phyloP scores from a whole-genome alignment of 23 tunicate genomes.

The Ascidia mentula region DNA sequence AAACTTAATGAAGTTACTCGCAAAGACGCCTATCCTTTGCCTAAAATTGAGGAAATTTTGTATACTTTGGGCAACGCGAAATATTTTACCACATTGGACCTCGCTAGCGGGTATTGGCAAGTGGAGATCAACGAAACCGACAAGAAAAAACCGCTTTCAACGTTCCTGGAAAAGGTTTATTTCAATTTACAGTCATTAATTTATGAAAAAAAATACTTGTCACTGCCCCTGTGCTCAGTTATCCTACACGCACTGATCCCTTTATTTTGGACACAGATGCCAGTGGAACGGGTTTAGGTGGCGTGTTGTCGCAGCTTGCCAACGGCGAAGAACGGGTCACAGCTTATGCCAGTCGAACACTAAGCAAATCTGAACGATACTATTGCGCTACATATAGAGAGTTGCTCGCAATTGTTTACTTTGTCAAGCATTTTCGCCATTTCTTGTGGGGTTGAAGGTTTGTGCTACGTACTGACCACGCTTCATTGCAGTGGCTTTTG shows the following conservation, averaged over 20 bases:
- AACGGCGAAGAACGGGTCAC: constrained; percentile 9
- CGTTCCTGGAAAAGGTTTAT: not conserved
- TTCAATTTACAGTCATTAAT: not conserved
- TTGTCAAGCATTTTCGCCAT: constrained; percentile 12
- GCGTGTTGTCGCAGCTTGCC: constrained; percentile 6
- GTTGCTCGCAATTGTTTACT: not conserved
- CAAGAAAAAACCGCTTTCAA: not conserved
- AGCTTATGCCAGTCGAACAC: constrained; percentile 9
- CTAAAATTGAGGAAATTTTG: constrained; percentile 3
- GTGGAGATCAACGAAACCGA: not conserved
- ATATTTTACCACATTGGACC: not conserved
- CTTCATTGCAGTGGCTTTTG: not conserved
- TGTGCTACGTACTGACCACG: not conserved
- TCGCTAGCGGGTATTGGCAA: not conserved
- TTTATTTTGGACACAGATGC: constrained; percentile 26
- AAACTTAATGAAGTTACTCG: constrained; percentile 8
- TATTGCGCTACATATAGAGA: constrained; percentile 5
- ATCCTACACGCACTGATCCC: not conserved
- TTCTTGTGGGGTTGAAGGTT: constrained; percentile 2
- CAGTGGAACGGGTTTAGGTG: not conserved
- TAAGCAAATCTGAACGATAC: not conserved
- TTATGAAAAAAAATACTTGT: not conserved
- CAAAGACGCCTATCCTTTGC: constrained; percentile 28
- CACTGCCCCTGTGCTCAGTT: not conserved
- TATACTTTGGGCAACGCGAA: not conserved